Base-by-base conservation (phyloP, 2,113 vertebrate genomes). In the Macaca nemestrina region DNA sequence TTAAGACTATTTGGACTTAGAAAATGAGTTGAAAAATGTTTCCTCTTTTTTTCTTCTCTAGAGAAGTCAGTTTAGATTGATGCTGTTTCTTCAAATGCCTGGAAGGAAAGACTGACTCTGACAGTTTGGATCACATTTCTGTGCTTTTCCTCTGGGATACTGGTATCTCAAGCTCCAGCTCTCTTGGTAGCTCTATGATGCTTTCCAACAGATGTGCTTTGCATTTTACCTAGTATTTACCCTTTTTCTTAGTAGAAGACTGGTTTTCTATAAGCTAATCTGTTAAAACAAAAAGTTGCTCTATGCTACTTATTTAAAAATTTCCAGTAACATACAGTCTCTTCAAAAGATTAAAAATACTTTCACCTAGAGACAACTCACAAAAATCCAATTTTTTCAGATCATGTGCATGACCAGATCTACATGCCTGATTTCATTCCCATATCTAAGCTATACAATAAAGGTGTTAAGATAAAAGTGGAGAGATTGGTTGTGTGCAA, bases 251-350 rank as follows among this genome's bases (percentile, higher is more conserved):
- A 25, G 40, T 86, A 57, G 23, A 59, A 94, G 17, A 89, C n/a
- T 67, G 5, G 4, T 92, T 4, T 72, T 23, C 16, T 86, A 14
- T 4, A 88, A 48, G 25, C 8, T 96, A 87, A 79, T 86, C 38
- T 93, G 17, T 87, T 87, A n/a, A 83, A 94, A 86, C 2, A 91
- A 76, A 40, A 84, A 93, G 2, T 30, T 64, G 75, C 40, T 68
- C 0, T 88, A 64, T 82, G 35, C 14, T 81, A n/a, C 43, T 85
- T 92, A 93, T 61, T 96, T 85, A 67, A 68, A 95, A 93, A 55
- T 86, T 86, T 92, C 84, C 35, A 61, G 88, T 88, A 88, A 91
- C 86, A 68, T 2, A 48, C 22, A 86, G 83, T 2, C 35, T 87
- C 30, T 89, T 79, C 40, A 93, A 86, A 95, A 83, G 40, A 79